Evolutionary conservation across 2,888 invertebrate genomes (phyloP).

Genomic region (Chrysina gloriosa): DNA sequence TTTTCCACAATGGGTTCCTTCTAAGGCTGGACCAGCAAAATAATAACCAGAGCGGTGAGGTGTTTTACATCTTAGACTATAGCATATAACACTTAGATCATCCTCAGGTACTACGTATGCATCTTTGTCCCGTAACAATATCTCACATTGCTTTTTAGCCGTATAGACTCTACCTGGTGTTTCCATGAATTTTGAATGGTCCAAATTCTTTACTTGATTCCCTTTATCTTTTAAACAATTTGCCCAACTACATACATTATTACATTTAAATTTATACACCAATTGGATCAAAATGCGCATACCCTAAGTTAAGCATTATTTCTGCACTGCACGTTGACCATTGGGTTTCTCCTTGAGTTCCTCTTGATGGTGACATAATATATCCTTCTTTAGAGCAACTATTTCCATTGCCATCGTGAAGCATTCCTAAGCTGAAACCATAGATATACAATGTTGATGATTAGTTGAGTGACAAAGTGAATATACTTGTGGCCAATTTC

Average conservation of each 20-base stretch:
- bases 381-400: conserved; percentile 80
- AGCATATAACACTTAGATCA: conserved; percentile 68
- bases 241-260: conserved; percentile 67
- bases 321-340: conserved; percentile 83
- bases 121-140: conserved; percentile 76
- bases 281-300: conserved; percentile 42
- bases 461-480: conserved; percentile 29
- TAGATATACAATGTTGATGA: not conserved
- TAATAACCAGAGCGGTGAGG: conserved; percentile 80
- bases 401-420: conserved; percentile 81
- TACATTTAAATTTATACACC: conserved; percentile 22
- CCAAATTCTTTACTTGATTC: conserved; percentile 66
- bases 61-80: conserved; percentile 77
- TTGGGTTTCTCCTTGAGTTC: conserved; percentile 80
- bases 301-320: conserved; percentile 73
- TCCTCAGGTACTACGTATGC: conserved; percentile 68
- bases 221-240: conserved; percentile 75
- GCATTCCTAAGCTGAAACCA: conserved; percentile 78
- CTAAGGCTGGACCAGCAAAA: conserved; percentile 84
- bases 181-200: conserved; percentile 73
- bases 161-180: conserved; percentile 78
- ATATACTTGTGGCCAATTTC: conserved; percentile 86
- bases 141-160: conserved; percentile 81
- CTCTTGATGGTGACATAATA: conserved; percentile 85
- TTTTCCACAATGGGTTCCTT: conserved; percentile 79